These are phyloP conservation scores for Probosciger aterrimus DNA, from an alignment of 2,113 vertebrate genomes.

Conservation along the genomic window DNA sequence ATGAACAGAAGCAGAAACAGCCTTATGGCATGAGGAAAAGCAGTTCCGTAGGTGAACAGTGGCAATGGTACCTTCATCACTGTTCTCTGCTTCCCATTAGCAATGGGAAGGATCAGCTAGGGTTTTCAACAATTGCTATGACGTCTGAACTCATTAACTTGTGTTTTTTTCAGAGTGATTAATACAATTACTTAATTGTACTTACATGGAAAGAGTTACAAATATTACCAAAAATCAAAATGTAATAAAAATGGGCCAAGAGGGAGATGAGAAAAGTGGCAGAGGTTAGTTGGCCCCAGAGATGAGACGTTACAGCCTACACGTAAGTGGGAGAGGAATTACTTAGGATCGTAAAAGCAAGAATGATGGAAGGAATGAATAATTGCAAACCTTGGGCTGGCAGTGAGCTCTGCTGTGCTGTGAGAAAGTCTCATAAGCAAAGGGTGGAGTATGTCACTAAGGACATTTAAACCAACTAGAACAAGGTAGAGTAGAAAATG, in stretches of 20 bases:
- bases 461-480: not conserved
- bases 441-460: not conserved
- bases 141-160: not conserved
- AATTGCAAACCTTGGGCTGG: slow-evolving; percentile 1
- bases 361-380: not conserved
- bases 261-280: not conserved
- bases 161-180: not conserved
- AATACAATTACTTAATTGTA: not conserved
- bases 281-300: not conserved
- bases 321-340: not conserved
- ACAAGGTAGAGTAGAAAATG: not conserved
- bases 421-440: not conserved
- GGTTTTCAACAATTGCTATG: not conserved
- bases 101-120: not conserved
- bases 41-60: fast-evolving
- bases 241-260: not conserved
- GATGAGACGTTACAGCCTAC: not conserved
- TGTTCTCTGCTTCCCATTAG: not conserved
- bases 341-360: not conserved
- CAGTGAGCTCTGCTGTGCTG: not conserved
- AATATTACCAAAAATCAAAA: not conserved
- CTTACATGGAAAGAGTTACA: not conserved
- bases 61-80: not conserved
- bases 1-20: not conserved
- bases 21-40: not conserved